Evolutionary conservation across 92 coral and sea anemone species (phyloP), one percentile per base, ranked within the genome.

Genomic region (Heteractis magnifica): DNA sequence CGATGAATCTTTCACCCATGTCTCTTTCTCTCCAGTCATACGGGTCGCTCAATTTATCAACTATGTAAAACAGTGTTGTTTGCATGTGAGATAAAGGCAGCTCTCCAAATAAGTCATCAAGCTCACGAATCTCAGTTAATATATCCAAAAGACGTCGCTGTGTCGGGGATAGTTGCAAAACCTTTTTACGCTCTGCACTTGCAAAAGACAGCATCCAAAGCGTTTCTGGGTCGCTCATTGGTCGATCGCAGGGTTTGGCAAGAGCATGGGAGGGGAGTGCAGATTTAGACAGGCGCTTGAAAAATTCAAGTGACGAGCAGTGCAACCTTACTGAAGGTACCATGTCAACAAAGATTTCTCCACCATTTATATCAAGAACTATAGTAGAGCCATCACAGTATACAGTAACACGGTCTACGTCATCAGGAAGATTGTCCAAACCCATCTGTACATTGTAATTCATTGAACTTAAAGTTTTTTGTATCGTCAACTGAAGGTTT

Each of bases 211-310:
- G 83, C 85, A 89, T 79, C 99, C 99, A 96, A 5, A 96, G 89
- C 13, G 93, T 92, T 71, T 89, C 98, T 58, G 98, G 97, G 83
- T 96, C 95, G 82, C 98, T 96, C 59, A 89, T 79, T 5, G 97
- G 97, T 21, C 84, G 71, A 13, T 75, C 83, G 41, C 92, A 94
- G 62, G 98, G 88, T 78, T 91, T 91, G 26, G 91, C 97, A 6
- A 94, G 86, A 2, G 91, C 92, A 78, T 89, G 94, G 7, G 96
- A 91, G 1, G 99, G 95, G 10, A 75, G 75, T 79, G 49, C 90
- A 23, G 92, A 85, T 81, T 89, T 89, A 14, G 79, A 88, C 21
- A 83, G 77, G 6, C 87, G 90, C 48, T 89, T 91, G 59, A 95
- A 87, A 79, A 93, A 79, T 49, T 85, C 84, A 79, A 86, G 80